Evolutionary conservation across 2,797 vertebrate genomes (phyloP).

Genomic region (Melanotaenia nigrans): DNA sequence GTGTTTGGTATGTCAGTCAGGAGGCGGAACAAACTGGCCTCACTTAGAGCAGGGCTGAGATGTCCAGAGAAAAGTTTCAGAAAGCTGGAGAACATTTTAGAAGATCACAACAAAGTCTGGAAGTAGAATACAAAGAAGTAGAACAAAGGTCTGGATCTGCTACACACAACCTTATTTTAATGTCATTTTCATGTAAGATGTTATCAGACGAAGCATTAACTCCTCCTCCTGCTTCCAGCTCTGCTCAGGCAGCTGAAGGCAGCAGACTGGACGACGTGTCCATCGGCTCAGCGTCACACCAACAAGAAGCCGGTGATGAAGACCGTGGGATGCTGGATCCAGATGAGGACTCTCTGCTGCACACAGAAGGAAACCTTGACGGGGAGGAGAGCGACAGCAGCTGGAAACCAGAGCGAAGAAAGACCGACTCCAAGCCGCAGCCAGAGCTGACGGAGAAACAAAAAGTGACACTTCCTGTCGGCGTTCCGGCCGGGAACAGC

Average conservation of each 20-base stretch:
- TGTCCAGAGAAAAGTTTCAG: too few relatives aligned
- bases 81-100: too few relatives aligned
- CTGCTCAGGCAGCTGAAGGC: not conserved
- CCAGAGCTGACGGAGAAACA: not conserved
- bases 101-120: too few relatives aligned
- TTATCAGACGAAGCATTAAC: not conserved
- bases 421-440: not conserved
- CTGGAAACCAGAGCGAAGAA: constrained; percentile 22
- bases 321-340: not conserved
- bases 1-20: too few relatives aligned
- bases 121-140: too few relatives aligned
- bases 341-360: not conserved
- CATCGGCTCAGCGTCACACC: not conserved
- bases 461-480: accelerated
- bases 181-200: too few relatives aligned
- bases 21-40: too few relatives aligned
- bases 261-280: not conserved
- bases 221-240: not conserved
- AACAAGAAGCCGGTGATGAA: constrained; percentile 5
- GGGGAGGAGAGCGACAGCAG: not conserved
- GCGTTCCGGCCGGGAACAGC: not conserved
- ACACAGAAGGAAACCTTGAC: accelerated
- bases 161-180: too few relatives aligned
- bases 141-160: too few relatives aligned
- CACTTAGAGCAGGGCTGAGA: too few relatives aligned